These are phyloP conservation scores for Nomada ferruginata DNA, from an alignment of 2,888 invertebrate species.

Conservation along the genomic window DNA sequence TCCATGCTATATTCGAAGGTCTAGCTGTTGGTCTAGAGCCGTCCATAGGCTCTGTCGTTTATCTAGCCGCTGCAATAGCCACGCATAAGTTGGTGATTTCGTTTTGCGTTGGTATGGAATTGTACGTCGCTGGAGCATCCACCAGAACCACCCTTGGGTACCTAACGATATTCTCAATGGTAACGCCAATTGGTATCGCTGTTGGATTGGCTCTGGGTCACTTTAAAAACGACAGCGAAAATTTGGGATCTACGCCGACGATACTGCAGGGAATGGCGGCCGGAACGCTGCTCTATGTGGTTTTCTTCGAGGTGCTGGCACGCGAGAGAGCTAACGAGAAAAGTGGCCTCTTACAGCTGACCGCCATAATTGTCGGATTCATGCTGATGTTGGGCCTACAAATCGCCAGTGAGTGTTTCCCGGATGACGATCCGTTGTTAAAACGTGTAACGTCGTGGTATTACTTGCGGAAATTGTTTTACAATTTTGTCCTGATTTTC, in stretches of 20 bases:
- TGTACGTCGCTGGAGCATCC: conserved; percentile 84
- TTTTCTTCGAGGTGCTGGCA: conserved; percentile 92
- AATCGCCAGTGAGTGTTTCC: conserved; percentile 80
- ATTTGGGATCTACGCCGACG: conserved; percentile 84
- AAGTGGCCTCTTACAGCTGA: conserved; percentile 86
- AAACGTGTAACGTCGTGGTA: neutral
- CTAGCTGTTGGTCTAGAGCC: conserved; percentile 88
- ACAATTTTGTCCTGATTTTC: neutral
- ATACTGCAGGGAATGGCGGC: conserved; percentile 90
- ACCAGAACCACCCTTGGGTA: conserved; percentile 86
- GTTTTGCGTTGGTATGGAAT: conserved; percentile 88
- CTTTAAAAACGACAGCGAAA: conserved; percentile 83
- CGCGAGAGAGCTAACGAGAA: conserved; percentile 87
- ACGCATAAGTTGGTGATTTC: conserved; percentile 89
- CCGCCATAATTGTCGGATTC: conserved; percentile 86
- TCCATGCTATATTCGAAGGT: conserved; percentile 90
- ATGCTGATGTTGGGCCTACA: conserved; percentile 86
- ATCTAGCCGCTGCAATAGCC: conserved; percentile 88
- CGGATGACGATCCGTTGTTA: conserved; percentile 14
- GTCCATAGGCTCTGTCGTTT: conserved; percentile 84
- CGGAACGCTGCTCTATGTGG: conserved; percentile 92
- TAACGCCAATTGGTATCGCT: conserved; percentile 89
- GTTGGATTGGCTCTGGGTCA: conserved; percentile 86
- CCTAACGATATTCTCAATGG: conserved; percentile 87
- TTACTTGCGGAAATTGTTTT: conserved; percentile 8